phyloP scores from a whole-genome alignment of 1,140 invertebrate species.

The Panulirus ornatus region DNA sequence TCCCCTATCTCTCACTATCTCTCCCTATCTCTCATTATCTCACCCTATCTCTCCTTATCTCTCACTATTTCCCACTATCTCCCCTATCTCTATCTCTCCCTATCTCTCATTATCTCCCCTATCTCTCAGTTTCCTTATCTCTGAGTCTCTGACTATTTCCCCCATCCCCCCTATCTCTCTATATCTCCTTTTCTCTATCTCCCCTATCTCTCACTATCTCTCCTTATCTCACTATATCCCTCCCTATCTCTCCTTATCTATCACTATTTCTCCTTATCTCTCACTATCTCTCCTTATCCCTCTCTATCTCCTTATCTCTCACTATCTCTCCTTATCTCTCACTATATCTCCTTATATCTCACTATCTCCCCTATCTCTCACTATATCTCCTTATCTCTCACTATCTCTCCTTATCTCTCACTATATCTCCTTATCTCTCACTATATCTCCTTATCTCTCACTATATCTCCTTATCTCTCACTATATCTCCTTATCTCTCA shows the following conservation, averaged over 20 bases:
- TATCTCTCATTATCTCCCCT: neutral
- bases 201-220: neutral
- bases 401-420: neutral
- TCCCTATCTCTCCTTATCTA: neutral
- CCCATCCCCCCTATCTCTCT: neutral
- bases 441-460: neutral
- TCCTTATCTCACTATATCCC: neutral
- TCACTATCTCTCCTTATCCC: neutral
- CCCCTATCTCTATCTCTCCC: neutral
- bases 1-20: neutral
- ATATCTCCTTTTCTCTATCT: neutral
- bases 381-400: neutral
- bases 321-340: neutral
- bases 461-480: neutral
- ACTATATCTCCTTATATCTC: neutral
- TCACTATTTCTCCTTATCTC: neutral
- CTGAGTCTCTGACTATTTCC: neutral
- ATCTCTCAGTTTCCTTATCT: neutral
- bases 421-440: neutral
- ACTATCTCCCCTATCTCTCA: neutral
- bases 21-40: neutral
- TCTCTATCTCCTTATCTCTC: neutral
- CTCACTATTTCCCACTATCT: neutral
- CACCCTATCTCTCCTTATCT: neutral
- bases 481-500: neutral